A percentile compares a stretch with the other conserved stretches of the same genome.
Evolutionary conservation across 37 sponge, comb jelly and placozoan species (phyloP).

Genomic region (Theonella swinhoei): DNA sequence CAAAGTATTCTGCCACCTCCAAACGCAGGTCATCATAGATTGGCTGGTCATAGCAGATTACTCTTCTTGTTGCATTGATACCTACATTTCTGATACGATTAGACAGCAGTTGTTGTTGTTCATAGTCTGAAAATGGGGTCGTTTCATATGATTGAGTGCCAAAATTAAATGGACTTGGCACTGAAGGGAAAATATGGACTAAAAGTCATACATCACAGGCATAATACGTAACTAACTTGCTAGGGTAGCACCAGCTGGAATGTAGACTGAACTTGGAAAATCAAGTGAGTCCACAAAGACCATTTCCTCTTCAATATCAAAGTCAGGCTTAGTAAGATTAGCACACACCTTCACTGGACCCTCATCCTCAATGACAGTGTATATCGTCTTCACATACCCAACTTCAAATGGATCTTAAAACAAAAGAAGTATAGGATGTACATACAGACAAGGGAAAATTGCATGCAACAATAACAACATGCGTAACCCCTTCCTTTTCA

Average conservation of each 20-base stretch:
- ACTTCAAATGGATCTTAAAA: not conserved
- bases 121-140: not conserved
- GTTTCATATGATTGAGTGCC: no score
- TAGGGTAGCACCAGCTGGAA: not conserved
- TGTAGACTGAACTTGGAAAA: not conserved
- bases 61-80: not conserved
- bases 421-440: no score
- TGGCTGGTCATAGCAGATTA: not conserved
- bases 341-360: constrained; percentile 6
- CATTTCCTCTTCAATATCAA: not conserved
- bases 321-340: not conserved
- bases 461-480: no score
- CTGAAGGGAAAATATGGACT: not conserved
- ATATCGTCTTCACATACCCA: not conserved
- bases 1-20: constrained; percentile 9
- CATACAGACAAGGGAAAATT: no score
- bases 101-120: not conserved
- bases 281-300: not conserved
- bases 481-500: no score
- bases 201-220: not conserved
- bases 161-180: not conserved
- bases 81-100: not conserved
- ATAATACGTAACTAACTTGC: not conserved
- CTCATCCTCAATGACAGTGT: constrained; percentile 7
- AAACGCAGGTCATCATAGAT: constrained; percentile 8